Conservation (phyloP, 2,113 vertebrate genomes). For the Cyanoderma ruficeps region DNA sequence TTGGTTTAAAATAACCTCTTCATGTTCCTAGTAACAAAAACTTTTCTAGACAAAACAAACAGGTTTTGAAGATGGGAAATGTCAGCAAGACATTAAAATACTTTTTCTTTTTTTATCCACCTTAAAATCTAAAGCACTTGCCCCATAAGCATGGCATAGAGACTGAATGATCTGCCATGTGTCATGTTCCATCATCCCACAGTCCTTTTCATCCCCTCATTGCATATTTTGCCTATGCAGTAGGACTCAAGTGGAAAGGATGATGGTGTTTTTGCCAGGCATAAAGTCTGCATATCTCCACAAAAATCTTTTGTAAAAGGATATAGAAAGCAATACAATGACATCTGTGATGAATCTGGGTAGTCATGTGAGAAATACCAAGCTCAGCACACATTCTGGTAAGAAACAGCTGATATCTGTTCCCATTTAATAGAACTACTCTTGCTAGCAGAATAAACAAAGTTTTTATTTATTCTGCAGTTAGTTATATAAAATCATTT, state of each 20-base stretch:
- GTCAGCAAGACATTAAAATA: neutral
- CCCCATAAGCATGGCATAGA: neutral
- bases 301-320: neutral
- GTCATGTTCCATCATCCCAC: neutral
- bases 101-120: neutral
- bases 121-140: neutral
- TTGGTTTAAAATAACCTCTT: neutral
- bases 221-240: neutral
- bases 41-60: neutral
- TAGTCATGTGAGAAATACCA: constrained; percentile 12
- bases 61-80: neutral
- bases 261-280: neutral
- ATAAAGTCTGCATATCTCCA: neutral
- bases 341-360: constrained; percentile 21
- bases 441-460: constrained; percentile 45
- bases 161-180: neutral
- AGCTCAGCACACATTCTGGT: neutral
- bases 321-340: neutral
- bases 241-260: neutral
- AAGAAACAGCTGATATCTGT: constrained; percentile 19
- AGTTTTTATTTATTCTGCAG: constrained; percentile 35
- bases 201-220: neutral
- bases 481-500: constrained; percentile 2
- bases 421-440: constrained; percentile 14
- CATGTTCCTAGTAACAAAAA: neutral